Evolutionary conservation across 2,888 invertebrate genomes (phyloP).

Genomic region (Mechanitis messenoides): DNA sequence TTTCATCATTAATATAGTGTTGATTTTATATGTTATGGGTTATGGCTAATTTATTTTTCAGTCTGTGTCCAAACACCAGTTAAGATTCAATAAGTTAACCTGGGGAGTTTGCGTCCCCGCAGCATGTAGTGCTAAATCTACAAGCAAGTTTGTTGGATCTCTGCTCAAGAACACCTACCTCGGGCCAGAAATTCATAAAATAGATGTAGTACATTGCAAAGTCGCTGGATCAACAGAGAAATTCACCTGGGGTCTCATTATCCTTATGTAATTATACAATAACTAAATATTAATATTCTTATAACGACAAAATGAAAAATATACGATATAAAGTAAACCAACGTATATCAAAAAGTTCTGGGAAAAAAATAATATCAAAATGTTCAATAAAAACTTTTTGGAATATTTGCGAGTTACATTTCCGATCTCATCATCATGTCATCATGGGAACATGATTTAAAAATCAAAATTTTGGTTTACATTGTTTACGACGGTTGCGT

Average conservation of each 20-base stretch:
- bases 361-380: no score
- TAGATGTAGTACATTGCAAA: conserved; percentile 11
- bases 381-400: no score
- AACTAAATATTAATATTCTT: background rate
- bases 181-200: conserved; percentile 9
- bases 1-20: background rate
- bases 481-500: no score
- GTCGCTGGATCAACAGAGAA: conserved; percentile 9
- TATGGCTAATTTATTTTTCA: conserved; percentile 21
- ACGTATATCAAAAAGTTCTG: no score
- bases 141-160: conserved; percentile 33
- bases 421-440: no score
- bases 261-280: conserved; percentile 4
- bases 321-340: no score
- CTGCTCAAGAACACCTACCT: conserved; percentile 35
- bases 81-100: conserved; percentile 31
- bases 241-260: background rate
- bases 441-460: no score
- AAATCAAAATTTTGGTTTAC: no score
- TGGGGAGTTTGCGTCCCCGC: conserved; percentile 44
- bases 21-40: background rate
- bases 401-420: no score
- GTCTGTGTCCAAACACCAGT: conserved; percentile 32
- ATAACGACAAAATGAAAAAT: no score
- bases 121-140: conserved; percentile 34